Evolutionary conservation across 2,888 invertebrate genomes (phyloP), one percentile per base, ranked within the genome.

Genomic region (Hemaris fuciformis): DNA sequence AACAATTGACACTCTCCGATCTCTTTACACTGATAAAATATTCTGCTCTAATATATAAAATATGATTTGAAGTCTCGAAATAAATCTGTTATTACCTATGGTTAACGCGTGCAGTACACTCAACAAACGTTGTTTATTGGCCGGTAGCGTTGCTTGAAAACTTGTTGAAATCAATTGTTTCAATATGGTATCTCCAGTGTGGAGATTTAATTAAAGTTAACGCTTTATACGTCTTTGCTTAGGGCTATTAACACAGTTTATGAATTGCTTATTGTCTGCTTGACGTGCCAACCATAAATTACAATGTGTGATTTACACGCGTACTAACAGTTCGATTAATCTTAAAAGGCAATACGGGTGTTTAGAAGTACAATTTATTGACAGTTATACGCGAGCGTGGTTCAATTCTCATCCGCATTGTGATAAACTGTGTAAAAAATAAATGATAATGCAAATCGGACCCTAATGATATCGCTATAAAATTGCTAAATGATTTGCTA

Each of bases 131-230:
- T 27, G 72, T 84, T 84, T 87, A 85, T 85, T 81, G 85, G 83
- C 84, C 86, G 83, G 86, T 83, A 86, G 84, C 85, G 79, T 83
- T 84, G 84, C n/a, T 80, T 78, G 84, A 83, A 84, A 84, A 83
- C 86, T 89, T 90, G 90, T 90, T 84, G 87, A 89, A 88, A 85
- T 84, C 90, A 88, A 91, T 91, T 91, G 91, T 90, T 91, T 85
- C 80, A 77, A 73, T 59, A 81, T 85, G 75, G 83, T 91, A 91
- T 90, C 76, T 90, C 88, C 87, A 84, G 73, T 75, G 77, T 76
- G 72, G 76, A 74, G 75, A 80, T 85, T 90, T 90, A 90, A 90
- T 91, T 89, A 87, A 88, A 86, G 79, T 80, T 86, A 80, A 82
- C 77, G 77, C 78, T 80, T 78, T 76, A 76, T 83, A 75, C 77